Evolutionary conservation across 2,797 vertebrate genomes (phyloP).

Genomic region (Gastrophryne carolinensis): DNA sequence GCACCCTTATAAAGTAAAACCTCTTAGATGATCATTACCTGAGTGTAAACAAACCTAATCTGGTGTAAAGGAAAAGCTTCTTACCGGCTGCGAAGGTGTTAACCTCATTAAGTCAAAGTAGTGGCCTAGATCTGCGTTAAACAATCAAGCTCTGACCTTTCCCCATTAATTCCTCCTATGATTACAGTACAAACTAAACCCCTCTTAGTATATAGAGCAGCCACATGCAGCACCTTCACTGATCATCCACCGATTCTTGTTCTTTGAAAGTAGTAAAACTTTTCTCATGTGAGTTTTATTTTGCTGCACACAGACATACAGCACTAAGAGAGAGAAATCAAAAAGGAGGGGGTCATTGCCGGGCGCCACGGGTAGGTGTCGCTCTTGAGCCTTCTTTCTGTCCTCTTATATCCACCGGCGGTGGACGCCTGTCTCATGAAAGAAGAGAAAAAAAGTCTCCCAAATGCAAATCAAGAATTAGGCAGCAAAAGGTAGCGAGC

Average conservation of each 20-base stretch:
- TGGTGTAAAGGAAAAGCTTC: too few relatives aligned
- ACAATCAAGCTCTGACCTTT: conserved; percentile 92
- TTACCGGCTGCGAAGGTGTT: conserved; percentile 54
- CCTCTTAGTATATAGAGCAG: background rate
- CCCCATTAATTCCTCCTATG: conserved; percentile 84
- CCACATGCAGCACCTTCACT: background rate
- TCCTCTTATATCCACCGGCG: conserved; percentile 24
- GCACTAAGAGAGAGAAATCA: background rate
- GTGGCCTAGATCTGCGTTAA: conserved; percentile 89
- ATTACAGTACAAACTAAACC: background rate
- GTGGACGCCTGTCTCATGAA: background rate
- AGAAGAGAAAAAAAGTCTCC: background rate
- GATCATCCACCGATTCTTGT: background rate
- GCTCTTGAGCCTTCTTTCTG: conserved; percentile 91
- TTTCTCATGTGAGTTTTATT: background rate
- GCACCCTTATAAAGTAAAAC: too few relatives aligned
- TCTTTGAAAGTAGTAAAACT: background rate
- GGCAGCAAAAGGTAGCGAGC: background rate
- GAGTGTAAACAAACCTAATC: too few relatives aligned
- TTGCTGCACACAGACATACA: background rate
- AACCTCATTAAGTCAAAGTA: conserved; percentile 91
- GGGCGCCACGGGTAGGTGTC: conserved; percentile 95
- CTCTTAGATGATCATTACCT: too few relatives aligned
- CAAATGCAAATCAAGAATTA: conserved; percentile 7
- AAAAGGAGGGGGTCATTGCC: conserved; percentile 74